Conservation (phyloP, 2,113 vertebrate species). For the Pelvicachromis taeniatus region DNA sequence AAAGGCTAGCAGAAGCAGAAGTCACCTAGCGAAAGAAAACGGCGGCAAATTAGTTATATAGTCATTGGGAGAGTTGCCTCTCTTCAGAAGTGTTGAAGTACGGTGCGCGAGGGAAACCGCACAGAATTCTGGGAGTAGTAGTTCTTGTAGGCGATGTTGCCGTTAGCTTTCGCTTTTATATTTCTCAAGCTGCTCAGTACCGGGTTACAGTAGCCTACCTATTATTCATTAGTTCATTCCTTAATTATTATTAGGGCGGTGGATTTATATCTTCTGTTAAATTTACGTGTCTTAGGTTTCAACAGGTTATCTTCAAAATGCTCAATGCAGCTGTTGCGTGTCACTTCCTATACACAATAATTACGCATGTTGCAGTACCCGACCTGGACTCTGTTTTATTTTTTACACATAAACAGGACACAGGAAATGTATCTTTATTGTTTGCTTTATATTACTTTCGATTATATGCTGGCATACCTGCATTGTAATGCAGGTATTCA, state of each 20-base stretch:
- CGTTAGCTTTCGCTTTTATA: background rate
- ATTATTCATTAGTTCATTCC: background rate
- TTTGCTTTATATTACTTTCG: background rate
- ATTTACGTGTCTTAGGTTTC: background rate
- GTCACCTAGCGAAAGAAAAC: background rate
- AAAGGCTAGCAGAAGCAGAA: too few relatives aligned
- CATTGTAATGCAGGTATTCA: background rate
- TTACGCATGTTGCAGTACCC: background rate
- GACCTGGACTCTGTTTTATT: background rate
- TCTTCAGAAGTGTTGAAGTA: background rate
- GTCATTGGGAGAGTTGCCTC: background rate
- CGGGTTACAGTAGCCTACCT: background rate
- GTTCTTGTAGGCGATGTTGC: background rate
- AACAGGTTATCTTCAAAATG: background rate
- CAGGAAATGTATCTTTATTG: background rate
- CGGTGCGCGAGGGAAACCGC: background rate
- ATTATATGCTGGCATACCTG: background rate
- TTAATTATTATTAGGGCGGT: background rate
- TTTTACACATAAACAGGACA: background rate
- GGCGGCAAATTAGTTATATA: background rate
- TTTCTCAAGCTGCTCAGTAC: background rate
- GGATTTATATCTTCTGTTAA: background rate
- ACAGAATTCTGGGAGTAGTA: conserved; percentile 47
- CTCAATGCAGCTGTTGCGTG: background rate
- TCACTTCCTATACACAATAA: background rate